A percentile compares a stretch with the other conserved stretches of the same genome.
Conservation (phyloP, 1,140 invertebrate genomes). For the Ostrea edulis region DNA sequence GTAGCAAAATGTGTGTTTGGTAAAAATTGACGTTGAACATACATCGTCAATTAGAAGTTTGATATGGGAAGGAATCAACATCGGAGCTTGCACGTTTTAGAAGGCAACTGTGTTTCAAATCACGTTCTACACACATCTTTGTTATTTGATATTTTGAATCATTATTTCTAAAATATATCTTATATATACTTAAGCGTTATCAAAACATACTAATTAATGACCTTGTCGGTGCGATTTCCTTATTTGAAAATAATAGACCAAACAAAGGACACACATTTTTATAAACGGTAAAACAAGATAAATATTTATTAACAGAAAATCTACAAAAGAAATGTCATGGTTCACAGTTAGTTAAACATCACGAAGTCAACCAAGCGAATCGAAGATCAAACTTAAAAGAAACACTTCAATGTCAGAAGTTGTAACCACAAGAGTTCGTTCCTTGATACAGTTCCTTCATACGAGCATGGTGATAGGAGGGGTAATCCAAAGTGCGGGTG, state of each 20-base stretch:
- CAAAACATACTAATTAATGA: not conserved
- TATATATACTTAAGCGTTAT: too few species aligned
- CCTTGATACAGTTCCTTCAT: constrained; percentile 65
- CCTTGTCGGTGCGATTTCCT: not conserved
- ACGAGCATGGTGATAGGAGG: constrained; percentile 58
- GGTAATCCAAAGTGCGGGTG: constrained; percentile 60
- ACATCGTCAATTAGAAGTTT: constrained; percentile 39
- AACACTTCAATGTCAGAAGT: constrained; percentile 47
- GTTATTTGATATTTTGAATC: too few species aligned
- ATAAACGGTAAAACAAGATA: constrained; percentile 24
- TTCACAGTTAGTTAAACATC: not conserved
- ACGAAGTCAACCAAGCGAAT: not conserved
- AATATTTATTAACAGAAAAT: constrained; percentile 34
- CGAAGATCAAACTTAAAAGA: not conserved
- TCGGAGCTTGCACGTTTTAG: not conserved
- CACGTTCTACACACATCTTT: not conserved
- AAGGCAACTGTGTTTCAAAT: not conserved
- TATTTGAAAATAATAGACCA: not conserved
- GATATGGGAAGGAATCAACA: constrained; percentile 12
- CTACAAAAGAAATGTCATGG: constrained; percentile 38
- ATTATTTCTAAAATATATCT: not conserved
- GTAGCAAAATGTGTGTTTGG: constrained; percentile 44
- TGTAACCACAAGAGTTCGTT: constrained; percentile 62
- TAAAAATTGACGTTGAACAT: constrained; percentile 38
- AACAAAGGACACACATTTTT: not conserved